Conservation (phyloP, 2,113 vertebrate genomes). For the Sterna hirundo region DNA sequence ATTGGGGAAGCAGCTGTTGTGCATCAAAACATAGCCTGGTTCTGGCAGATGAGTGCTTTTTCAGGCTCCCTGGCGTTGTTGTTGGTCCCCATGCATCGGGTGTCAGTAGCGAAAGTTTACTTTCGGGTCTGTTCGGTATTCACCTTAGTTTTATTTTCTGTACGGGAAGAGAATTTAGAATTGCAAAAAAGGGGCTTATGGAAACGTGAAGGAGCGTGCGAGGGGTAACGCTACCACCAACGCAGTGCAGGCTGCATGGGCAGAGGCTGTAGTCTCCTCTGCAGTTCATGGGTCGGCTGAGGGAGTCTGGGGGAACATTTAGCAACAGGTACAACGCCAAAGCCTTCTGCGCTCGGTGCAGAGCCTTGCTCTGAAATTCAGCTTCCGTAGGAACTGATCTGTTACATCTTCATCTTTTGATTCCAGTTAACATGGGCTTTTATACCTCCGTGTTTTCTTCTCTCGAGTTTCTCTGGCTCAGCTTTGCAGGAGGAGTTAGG, state of each 20-base stretch:
- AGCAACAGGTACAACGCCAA: background rate
- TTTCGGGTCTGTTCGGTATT: background rate
- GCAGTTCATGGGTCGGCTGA: background rate
- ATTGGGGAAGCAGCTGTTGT: background rate
- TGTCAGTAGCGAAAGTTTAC: rapidly evolving
- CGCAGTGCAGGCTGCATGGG: rapidly evolving
- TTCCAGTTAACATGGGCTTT: background rate
- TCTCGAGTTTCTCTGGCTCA: background rate
- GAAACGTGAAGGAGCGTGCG: background rate
- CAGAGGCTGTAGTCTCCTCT: background rate
- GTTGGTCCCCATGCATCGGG: background rate
- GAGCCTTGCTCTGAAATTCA: background rate
- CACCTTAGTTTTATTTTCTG: background rate
- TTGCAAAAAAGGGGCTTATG: background rate
- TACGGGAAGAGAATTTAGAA: background rate
- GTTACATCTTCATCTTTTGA: background rate
- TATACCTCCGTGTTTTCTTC: background rate
- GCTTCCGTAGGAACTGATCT: background rate
- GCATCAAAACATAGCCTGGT: background rate
- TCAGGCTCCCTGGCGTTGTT: background rate
- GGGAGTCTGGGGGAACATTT: background rate
- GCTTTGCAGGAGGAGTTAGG: background rate
- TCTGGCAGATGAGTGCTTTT: background rate
- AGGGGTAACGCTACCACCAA: background rate
- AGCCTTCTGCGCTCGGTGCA: background rate